Percentiles rank a stretch among this genome's conserved stretches.
These are phyloP conservation scores for Chaetops frenatus DNA, from an alignment of 2,113 vertebrate species.

Conservation along the genomic window DNA sequence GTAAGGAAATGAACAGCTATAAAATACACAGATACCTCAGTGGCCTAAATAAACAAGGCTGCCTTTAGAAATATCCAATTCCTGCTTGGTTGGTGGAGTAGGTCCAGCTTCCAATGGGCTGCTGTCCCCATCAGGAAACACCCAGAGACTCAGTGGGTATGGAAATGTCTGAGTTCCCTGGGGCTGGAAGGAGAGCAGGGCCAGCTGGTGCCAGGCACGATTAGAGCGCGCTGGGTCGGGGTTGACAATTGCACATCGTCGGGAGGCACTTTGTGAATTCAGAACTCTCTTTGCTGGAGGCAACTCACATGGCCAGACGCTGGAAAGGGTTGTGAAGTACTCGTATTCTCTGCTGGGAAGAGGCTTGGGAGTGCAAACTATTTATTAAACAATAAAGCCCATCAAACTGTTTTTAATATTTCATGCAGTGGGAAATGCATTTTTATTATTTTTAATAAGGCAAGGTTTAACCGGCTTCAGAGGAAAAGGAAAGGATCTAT, in stretches of 20 bases:
- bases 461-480: not conserved
- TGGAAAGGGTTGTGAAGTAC: not conserved
- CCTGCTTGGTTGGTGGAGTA: not conserved
- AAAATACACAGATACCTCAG: accelerated
- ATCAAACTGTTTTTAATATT: not conserved
- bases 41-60: accelerated
- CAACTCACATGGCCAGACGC: not conserved
- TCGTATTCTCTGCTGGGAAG: not conserved
- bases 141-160: not conserved
- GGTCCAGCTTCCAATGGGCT: not conserved
- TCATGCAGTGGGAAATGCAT: not conserved
- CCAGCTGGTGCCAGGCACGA: not conserved
- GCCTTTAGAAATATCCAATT: not conserved
- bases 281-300: conserved; percentile 11
- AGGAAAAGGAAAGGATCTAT: not conserved
- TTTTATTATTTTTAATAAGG: not conserved
- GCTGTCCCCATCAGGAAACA: not conserved
- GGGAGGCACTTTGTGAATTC: accelerated
- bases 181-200: not conserved
- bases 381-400: conserved; percentile 33
- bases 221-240: not conserved
- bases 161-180: not conserved
- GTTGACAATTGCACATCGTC: not conserved
- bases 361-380: not conserved
- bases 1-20: not conserved